A percentile compares a stretch with the other conserved stretches of the same genome.
These are phyloP conservation scores for Tychaedon coryphoeus DNA, from an alignment of 2,113 vertebrate species.

Conservation along the genomic window DNA sequence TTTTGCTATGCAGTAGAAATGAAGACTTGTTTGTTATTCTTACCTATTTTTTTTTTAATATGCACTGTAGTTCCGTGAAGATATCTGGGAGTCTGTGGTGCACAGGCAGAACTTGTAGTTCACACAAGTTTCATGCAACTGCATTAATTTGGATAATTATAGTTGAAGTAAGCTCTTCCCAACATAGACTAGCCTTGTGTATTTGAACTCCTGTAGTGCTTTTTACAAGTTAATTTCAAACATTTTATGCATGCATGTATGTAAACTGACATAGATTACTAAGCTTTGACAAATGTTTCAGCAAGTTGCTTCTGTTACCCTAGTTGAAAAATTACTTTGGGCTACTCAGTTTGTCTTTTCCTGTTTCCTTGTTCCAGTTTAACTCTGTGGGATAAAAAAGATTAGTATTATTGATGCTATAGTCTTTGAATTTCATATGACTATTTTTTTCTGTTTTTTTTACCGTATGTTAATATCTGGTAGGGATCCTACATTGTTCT, in stretches of 20 bases:
- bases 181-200: neutral
- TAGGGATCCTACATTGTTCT: neutral
- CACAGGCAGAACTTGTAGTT: neutral
- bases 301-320: neutral
- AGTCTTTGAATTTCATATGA: neutral
- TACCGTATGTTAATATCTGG: neutral
- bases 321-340: neutral
- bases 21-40: neutral
- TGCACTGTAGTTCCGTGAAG: fast-evolving
- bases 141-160: neutral
- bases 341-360: neutral
- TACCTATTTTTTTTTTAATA: neutral
- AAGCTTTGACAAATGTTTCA: neutral
- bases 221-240: neutral
- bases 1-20: neutral
- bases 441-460: neutral
- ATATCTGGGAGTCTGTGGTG: neutral
- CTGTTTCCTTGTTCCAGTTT: neutral
- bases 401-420: neutral
- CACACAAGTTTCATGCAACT: neutral
- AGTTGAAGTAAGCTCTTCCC: neutral
- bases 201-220: neutral
- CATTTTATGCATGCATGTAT: neutral
- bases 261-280: neutral
- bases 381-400: neutral